Evolutionary conservation across 2,797 vertebrate genomes (phyloP).

Genomic region (Neopelma chrysocephalum): DNA sequence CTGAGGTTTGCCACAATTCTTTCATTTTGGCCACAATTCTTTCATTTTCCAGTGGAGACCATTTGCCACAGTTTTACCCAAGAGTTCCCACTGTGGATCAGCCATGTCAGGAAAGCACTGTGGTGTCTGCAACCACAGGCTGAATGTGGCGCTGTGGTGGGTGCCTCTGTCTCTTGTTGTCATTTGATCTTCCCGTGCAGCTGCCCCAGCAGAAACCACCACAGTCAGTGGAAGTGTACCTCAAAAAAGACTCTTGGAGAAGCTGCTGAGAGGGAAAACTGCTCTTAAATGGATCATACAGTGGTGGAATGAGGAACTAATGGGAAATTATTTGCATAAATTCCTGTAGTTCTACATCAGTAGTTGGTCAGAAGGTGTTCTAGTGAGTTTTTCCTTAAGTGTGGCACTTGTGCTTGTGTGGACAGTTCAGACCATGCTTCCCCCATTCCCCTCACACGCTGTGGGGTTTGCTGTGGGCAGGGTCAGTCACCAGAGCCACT

Average conservation of each 20-base stretch:
- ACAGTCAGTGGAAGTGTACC: neutral
- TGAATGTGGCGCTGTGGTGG: neutral
- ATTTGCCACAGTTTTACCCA: neutral
- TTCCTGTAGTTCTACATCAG: neutral
- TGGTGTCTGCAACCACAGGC: fast-evolving
- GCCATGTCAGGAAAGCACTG: neutral
- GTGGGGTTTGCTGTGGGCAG: neutral
- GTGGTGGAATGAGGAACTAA: neutral
- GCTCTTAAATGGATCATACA: neutral
- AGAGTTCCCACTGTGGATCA: neutral
- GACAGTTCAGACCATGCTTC: neutral
- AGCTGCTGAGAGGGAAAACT: neutral
- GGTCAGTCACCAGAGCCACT: too few species aligned
- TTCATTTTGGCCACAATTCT: neutral
- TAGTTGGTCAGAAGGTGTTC: neutral
- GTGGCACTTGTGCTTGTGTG: neutral
- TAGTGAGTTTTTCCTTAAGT: neutral
- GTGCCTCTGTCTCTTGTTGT: fast-evolving
- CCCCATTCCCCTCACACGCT: neutral
- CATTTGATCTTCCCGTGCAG: neutral
- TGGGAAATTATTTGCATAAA: neutral
- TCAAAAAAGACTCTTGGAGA: neutral
- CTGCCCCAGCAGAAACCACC: neutral
- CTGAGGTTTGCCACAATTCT: neutral
- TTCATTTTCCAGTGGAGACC: neutral